phyloP scores from a whole-genome alignment of 2,888 invertebrate species.

The Taphrorychus bicolor region DNA sequence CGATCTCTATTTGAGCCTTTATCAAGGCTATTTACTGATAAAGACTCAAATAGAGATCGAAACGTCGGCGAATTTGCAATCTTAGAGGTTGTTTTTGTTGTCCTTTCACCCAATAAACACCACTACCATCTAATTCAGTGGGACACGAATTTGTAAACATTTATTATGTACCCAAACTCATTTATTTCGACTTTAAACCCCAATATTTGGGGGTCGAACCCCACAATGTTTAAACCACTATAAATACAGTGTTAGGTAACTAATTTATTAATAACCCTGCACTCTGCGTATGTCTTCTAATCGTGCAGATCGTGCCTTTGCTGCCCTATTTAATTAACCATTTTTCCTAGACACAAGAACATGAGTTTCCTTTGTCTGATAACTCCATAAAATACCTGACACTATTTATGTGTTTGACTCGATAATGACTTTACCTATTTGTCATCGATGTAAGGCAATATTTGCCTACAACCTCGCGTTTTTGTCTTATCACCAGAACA shows the following conservation, averaged over 20 bases:
- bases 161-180: too few species aligned
- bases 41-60: too few species aligned
- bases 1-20: too few species aligned
- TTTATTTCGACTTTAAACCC: too few species aligned
- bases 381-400: neutral
- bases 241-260: neutral
- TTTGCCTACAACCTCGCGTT: neutral
- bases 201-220: too few species aligned
- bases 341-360: neutral
- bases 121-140: too few species aligned
- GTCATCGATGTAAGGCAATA: neutral
- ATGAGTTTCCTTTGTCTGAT: neutral
- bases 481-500: neutral
- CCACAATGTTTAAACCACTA: too few species aligned
- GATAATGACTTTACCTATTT: neutral
- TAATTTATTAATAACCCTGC: neutral
- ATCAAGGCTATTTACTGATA: too few species aligned
- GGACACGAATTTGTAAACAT: too few species aligned
- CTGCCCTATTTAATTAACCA: neutral
- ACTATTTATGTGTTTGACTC: conserved; percentile 1
- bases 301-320: neutral
- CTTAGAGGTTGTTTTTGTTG: too few species aligned
- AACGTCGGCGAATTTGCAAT: too few species aligned
- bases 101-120: too few species aligned
- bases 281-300: neutral